Percentiles rank a stretch among this genome's conserved stretches.
These are phyloP conservation scores for Myotis myotis DNA, from an alignment of 2,797 vertebrate genomes.

Conservation along the genomic window DNA sequence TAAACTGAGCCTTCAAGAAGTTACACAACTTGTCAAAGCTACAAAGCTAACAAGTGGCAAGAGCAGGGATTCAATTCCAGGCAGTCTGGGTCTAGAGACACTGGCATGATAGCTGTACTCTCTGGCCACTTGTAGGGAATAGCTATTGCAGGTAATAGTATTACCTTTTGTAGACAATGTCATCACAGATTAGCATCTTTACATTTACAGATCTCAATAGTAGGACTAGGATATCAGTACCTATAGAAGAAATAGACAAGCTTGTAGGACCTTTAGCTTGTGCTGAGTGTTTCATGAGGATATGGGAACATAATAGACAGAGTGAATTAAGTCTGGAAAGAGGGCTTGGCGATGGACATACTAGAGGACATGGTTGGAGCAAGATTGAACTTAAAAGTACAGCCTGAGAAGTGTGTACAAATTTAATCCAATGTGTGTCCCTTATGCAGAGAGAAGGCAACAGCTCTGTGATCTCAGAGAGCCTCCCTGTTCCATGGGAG, in stretches of 20 bases:
- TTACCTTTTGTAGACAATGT: background rate
- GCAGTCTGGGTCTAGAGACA: background rate
- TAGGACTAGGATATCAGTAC: background rate
- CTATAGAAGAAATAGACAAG: background rate
- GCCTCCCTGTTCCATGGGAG: rapidly evolving
- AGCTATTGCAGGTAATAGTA: background rate
- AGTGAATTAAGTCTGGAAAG: background rate
- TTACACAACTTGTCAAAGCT: background rate
- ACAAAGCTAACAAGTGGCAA: background rate
- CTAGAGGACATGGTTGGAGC: background rate
- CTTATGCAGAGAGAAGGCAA: background rate
- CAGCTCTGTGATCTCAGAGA: background rate
- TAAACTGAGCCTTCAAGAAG: background rate
- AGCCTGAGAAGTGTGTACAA: background rate
- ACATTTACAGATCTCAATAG: background rate
- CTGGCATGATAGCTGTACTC: rapidly evolving
- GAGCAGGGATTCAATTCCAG: background rate
- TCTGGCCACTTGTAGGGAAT: background rate
- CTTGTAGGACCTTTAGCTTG: background rate
- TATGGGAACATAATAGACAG: background rate
- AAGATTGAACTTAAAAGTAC: background rate
- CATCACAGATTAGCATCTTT: background rate
- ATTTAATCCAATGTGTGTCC: background rate
- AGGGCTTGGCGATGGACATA: background rate
- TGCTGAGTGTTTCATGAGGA: background rate